Base-by-base conservation (phyloP, 2,797 vertebrate genomes). In the Lacerta agilis region DNA sequence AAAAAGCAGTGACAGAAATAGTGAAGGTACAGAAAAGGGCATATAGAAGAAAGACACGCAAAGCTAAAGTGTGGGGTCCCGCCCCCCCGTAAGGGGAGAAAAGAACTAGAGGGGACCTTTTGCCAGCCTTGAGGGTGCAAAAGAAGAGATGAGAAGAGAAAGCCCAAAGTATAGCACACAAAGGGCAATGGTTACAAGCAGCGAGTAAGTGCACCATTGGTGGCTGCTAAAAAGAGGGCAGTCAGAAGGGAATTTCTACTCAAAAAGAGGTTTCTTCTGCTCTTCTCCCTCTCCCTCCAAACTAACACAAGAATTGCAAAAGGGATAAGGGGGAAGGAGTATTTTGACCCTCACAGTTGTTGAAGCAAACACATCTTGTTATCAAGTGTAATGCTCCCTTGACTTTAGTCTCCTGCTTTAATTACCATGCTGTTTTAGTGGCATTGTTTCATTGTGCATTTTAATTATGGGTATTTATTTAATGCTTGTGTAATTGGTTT, bases 1-100 rank as follows among this genome's bases (percentile, higher is more conserved):
- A 79, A 87, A 90, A 82, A 4, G 69, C 45, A 18, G 27, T 67
- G 86, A 85, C 82, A 81, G 45, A 86, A 78, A 18, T 90, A 15
- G 73, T 27, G 64, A 90, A 36, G 64, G 71, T 71, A 86, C 23
- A 73, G 73, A 27, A 86, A 55, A 83, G 61, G 45, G n/a, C 79
- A 87, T 43, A 64, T 87, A 83, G 87, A 81, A 29, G 85, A 83
- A 33, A 43, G 29, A 78, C 27, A 2, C n/a, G 38, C 23, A 17
- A 55, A 58, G 38, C 79, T 88, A 83, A 82, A 82, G 80, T 4
- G 66, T 91, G 33, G 49, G 49, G 49, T 55, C 13, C 49, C 41
- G 49, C 1, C 49, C 88, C 88, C 18, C 18, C 23, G 33, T 2
- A 58, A 58, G 23, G 55, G n/a, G 43, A 55, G 49, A 61, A 79